Base-by-base conservation (phyloP, 2,888 invertebrate species). In the Stenodema calcarata region DNA sequence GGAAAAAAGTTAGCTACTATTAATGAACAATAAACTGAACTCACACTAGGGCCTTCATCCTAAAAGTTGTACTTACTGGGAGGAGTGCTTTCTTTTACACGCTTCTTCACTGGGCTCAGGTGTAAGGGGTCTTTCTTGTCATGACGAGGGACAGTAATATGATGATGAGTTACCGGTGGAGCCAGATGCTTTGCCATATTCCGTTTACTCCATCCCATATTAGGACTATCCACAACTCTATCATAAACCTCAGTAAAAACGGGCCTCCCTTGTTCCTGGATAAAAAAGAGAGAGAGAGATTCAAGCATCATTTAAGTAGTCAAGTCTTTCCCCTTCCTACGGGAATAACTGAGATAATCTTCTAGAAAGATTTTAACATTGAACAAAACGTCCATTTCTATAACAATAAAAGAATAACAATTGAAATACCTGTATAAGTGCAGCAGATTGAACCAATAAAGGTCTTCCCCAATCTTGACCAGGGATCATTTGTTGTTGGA, bases 1-100 rank as follows among this genome's bases (percentile, higher is more conserved):
- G 73, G 76, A 54, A 87, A 41, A 75, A 42, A 42, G 6, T 73
- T 62, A 23, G 18, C 30, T 23, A 4, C 4, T 83, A 44, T 41
- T n/a, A 42, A 76, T 30, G 11, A 41, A 83, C 2, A n/a, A n/a
- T n/a, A n/a, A n/a, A n/a, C n/a, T n/a, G n/a, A 35, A 35, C 35
- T 35, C 35, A 35, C 35, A 35, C n/a, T n/a, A 41, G 14, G 73
- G 9, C n/a, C n/a, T n/a, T 35, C 18, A 28, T 41, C 47, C n/a
- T 41, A 2, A 30, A n/a, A 23, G 16, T 35, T 30, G 35, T 2
- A 50, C 87, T 87, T 87, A 88, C 87, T 92, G 0, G 96, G 98
- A 30, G 98, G 98, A 30, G 98, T 97, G 90, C 97, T 97, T 91
- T 98, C 98, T 91, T 98, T 98, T 70, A 98, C 98, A 23, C 98